phyloP scores from a whole-genome alignment of 2,113 vertebrate genomes.

The Eidolon helvum region DNA sequence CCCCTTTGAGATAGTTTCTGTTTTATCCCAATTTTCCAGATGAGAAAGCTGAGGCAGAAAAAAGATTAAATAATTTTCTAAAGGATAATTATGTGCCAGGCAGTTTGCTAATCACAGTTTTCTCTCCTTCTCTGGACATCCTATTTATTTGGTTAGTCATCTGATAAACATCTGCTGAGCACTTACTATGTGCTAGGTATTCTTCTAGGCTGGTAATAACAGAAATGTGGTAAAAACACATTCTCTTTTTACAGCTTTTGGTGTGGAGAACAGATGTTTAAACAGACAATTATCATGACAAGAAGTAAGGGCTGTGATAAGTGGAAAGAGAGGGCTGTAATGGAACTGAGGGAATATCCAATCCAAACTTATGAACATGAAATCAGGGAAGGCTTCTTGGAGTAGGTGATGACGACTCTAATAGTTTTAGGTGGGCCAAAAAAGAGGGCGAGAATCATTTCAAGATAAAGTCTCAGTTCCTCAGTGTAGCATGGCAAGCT shows the following conservation, averaged over 20 bases:
- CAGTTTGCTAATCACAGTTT: not conserved
- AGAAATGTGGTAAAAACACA: not conserved
- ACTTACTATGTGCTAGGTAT: not conserved
- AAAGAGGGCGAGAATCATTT: not conserved
- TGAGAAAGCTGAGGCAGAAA: not conserved
- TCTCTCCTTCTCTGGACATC: not conserved
- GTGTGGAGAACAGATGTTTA: not conserved
- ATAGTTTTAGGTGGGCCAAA: not conserved
- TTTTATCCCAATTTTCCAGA: not conserved
- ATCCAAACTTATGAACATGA: not conserved
- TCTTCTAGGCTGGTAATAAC: not conserved
- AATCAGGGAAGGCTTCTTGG: not conserved
- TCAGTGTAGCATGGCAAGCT: not conserved
- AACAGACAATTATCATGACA: not conserved
- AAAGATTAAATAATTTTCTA: not conserved
- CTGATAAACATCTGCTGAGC: not conserved
- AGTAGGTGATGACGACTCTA: not conserved
- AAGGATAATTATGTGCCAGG: not conserved
- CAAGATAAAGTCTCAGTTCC: not conserved
- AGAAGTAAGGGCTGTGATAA: not conserved
- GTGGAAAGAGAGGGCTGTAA: not conserved
- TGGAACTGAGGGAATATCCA: not conserved
- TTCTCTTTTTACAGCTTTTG: not conserved
- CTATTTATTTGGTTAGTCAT: not conserved
- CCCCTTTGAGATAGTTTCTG: not conserved